These are phyloP conservation scores for Drosophila lacicola DNA, from an alignment of 2,888 invertebrate genomes.

Conservation along the genomic window DNA sequence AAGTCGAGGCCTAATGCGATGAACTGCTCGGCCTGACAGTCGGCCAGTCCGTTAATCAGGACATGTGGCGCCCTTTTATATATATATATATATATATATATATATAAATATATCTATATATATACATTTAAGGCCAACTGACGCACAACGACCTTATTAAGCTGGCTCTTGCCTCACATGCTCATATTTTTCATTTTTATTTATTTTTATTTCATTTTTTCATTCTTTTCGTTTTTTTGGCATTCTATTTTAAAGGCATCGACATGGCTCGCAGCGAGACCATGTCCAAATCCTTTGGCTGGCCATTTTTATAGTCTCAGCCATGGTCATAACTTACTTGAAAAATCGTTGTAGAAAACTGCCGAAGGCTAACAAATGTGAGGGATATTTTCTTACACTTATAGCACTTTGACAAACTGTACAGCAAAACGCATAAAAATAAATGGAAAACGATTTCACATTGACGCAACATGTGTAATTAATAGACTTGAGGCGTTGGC, in stretches of 20 bases:
- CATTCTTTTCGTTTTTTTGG: slow-evolving; percentile 9
- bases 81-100: slow-evolving; percentile 5
- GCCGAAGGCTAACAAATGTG: slow-evolving; percentile 60
- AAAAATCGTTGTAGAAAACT: slow-evolving; percentile 53
- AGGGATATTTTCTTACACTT: slow-evolving; percentile 35
- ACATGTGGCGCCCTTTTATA: slow-evolving; percentile 27
- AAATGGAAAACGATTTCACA: slow-evolving; percentile 68
- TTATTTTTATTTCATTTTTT: slow-evolving; percentile 6
- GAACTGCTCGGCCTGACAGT: slow-evolving; percentile 35
- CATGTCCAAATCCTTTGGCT: slow-evolving; percentile 37
- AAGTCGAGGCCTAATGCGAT: slow-evolving; percentile 44
- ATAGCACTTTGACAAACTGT: slow-evolving; percentile 52
- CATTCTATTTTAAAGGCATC: slow-evolving; percentile 42
- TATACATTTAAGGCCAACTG: slow-evolving; percentile 43
- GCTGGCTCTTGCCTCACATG: slow-evolving; percentile 8
- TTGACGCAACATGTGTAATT: slow-evolving; percentile 73
- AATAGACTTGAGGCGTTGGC: slow-evolving; percentile 57
- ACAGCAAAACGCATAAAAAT: slow-evolving; percentile 55
- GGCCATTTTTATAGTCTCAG: slow-evolving; percentile 43
- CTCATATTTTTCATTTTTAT: slow-evolving; percentile 12
- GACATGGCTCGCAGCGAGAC: slow-evolving; percentile 11
- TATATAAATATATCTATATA: background rate
- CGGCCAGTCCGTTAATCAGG: slow-evolving; percentile 14
- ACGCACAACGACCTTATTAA: slow-evolving; percentile 37
- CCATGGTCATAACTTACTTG: slow-evolving; percentile 53